Base-by-base conservation (phyloP, 2,888 invertebrate species). In the Galerucella nymphaeae region DNA sequence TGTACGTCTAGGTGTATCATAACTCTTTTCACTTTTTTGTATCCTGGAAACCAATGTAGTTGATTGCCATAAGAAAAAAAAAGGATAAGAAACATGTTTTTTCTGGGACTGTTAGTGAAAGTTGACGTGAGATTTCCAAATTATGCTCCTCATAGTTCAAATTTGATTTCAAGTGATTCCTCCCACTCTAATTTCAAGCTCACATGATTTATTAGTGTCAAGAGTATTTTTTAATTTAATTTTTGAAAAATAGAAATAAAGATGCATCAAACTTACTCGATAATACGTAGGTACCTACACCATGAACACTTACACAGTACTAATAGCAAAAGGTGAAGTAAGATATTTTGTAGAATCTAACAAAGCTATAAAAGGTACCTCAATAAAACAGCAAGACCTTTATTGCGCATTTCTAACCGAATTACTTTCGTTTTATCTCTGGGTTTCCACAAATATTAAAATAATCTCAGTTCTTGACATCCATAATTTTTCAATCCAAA, bases 381-480 rank as follows among this genome's bases (percentile, higher is more conserved):
- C 13, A 23, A 65, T 65, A 65, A 65, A 65, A 55, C 65, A 55
- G 41, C 55, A 55, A 53, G 65, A 13, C 13, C 10, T 55, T 65
- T 65, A 53, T 64, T 65, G 23, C 41, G 41, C 13, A 16, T 55
- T 58, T 58, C 23, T 6, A 58, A 30, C 14, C 13, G 30, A 30
- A 30, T 58, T 13, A 58, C 30, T 13, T 14, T 30, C 58, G 23
- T 58, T 30, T 58, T 14, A 16, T 59, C 38, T 38, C 42, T 14
- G 45, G 38, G 16, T 42, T 62, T 8, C 42, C 42, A 42, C 18
- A 62, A 62, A 59, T 53, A 61, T 68, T 16, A 61, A 68, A 38
- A 69, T 69, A 58, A 53, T 18, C 68, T 41, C 59, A 53, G 20
- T 20, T 18, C n/a, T 18, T 38, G 53, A 50, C 58, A 58, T 42